Percentiles rank a stretch among this genome's conserved stretches.
Evolutionary conservation across 2,888 invertebrate species (phyloP).

Genomic region (Drosophila histrio): DNA sequence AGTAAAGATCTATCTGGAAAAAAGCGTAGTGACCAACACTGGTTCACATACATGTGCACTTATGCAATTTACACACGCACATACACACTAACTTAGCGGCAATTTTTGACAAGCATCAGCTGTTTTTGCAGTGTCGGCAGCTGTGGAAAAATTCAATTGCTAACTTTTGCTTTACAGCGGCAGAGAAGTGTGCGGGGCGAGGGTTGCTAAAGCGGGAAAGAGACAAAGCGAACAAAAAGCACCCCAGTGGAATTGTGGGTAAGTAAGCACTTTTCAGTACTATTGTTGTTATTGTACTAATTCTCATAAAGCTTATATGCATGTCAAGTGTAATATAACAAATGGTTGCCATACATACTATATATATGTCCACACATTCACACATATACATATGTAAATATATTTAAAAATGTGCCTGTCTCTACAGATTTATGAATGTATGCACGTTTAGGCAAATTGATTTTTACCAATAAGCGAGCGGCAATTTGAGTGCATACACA

Average conservation of each 20-base stretch:
- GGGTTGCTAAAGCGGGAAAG: conserved; percentile 33
- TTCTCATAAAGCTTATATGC: conserved; percentile 1
- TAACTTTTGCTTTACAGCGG: conserved; percentile 12
- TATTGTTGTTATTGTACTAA: conserved; percentile 24
- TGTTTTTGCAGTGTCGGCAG: conserved; percentile 49
- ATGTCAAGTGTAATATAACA: conserved; percentile 31
- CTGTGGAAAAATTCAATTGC: conserved; percentile 69
- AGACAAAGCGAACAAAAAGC: conserved; percentile 29
- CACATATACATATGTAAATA: background rate
- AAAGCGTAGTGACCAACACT: too few relatives aligned
- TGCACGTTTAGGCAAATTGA: conserved; percentile 39
- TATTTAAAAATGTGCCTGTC: conserved; percentile 3
- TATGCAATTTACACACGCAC: background rate
- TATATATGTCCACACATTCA: background rate
- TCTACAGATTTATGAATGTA: background rate
- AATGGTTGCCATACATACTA: background rate
- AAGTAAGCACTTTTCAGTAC: conserved; percentile 42
- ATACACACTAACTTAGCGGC: conserved; percentile 28
- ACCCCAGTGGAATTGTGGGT: conserved; percentile 31
- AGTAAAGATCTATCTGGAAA: too few relatives aligned
- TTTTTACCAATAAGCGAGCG: conserved; percentile 41
- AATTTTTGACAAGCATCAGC: conserved; percentile 70
- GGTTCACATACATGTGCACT: background rate
- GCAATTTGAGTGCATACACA: conserved; percentile 15
- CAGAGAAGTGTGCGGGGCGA: conserved; percentile 3